Evolutionary conservation across 2,113 vertebrate species (phyloP).

Genomic region (Excalfactoria chinensis): DNA sequence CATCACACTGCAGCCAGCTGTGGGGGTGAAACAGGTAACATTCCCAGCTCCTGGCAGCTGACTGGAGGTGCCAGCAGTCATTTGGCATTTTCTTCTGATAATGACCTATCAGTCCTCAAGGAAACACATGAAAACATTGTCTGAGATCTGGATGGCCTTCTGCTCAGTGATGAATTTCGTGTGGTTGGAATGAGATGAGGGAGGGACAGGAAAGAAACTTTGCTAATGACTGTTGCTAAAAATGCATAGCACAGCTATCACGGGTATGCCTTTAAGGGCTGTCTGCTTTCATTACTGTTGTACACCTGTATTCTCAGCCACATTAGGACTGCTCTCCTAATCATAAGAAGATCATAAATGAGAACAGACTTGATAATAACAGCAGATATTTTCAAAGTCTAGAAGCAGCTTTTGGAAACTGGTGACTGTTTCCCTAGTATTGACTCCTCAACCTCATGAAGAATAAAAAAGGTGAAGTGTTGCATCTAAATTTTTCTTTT

Average conservation of each 20-base stretch:
- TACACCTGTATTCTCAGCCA: not conserved
- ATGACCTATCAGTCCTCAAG: not conserved
- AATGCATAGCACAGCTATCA: not conserved
- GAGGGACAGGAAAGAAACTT: not conserved
- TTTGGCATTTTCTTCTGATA: not conserved
- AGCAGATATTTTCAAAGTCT: not conserved
- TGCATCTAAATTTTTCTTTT: not conserved
- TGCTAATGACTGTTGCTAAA: not conserved
- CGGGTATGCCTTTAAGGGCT: not conserved
- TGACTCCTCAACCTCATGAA: not conserved
- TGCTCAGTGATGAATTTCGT: not conserved
- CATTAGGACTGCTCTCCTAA: not conserved
- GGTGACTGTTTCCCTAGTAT: not conserved
- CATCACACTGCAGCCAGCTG: accelerated
- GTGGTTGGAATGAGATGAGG: not conserved
- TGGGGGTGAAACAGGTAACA: not conserved
- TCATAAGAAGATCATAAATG: not conserved
- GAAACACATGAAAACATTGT: not conserved
- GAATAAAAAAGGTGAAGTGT: not conserved
- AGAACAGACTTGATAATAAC: not conserved
- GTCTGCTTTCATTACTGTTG: not conserved
- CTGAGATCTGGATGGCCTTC: not conserved
- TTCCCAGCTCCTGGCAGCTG: not conserved
- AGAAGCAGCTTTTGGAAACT: not conserved
- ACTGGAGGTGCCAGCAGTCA: not conserved